Evolutionary conservation across 2,888 invertebrate species (phyloP).

Genomic region (Ptychoptera albimana): DNA sequence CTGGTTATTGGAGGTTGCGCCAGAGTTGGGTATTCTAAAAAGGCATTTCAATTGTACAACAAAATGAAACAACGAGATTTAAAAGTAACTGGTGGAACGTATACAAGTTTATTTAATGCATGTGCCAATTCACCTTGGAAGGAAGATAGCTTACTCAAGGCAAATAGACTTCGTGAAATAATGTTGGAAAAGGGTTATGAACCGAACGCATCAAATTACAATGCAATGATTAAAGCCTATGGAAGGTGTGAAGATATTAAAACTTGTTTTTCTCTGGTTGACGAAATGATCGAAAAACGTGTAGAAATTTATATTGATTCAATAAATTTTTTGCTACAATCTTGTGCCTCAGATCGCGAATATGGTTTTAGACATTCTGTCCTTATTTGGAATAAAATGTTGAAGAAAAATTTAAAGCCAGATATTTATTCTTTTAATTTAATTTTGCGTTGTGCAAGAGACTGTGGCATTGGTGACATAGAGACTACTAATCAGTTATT

Average conservation of each 20-base stretch:
- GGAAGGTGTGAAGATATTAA: constrained; percentile 64
- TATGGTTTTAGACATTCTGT: constrained; percentile 71
- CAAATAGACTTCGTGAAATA: constrained; percentile 44
- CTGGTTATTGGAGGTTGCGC: constrained; percentile 73
- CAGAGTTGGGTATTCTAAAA: constrained; percentile 65
- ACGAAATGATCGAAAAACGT: constrained; percentile 60
- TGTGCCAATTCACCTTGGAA: constrained; percentile 65
- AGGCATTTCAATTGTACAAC: constrained; percentile 69
- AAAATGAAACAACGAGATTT: constrained; percentile 65
- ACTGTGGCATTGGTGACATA: constrained; percentile 61
- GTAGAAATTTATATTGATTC: constrained; percentile 48
- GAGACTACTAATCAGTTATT: constrained; percentile 39
- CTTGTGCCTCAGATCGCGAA: constrained; percentile 62
- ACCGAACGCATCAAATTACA: constrained; percentile 62
- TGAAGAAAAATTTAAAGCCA: constrained; percentile 45
- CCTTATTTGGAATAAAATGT: constrained; percentile 75
- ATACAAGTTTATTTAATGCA: constrained; percentile 76
- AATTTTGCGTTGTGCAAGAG: constrained; percentile 59
- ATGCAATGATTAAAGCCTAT: constrained; percentile 85
- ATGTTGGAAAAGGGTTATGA: constrained; percentile 52
- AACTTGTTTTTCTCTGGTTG: constrained; percentile 64
- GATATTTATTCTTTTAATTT: constrained; percentile 63
- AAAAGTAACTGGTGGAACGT: constrained; percentile 51
- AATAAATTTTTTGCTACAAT: constrained; percentile 66
- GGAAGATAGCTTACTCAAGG: constrained; percentile 49